Conservation (phyloP, 2,888 invertebrate species). For the Caenorhabditis auriculariae region DNA sequence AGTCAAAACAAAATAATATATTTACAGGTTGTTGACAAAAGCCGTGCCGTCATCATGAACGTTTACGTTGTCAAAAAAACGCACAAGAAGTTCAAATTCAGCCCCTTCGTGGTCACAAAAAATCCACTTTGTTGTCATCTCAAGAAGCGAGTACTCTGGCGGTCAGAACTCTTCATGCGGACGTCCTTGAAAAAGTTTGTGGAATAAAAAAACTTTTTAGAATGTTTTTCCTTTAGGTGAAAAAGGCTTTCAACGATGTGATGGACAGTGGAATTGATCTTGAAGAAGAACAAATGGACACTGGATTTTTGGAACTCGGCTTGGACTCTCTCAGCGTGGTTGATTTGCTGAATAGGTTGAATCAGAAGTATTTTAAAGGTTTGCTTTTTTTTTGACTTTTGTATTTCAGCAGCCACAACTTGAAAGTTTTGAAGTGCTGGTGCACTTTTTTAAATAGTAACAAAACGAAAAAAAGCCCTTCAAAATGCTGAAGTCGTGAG, state of each 20-base stretch:
- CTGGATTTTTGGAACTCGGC: constrained; percentile 51
- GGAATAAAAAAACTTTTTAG: constrained; percentile 9
- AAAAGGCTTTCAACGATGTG: constrained; percentile 20
- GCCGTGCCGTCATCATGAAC: constrained; percentile 14
- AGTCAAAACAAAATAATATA: too few relatives aligned
- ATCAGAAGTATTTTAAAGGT: constrained; percentile 31
- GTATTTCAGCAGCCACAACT: too few relatives aligned
- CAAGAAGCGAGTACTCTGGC: constrained; percentile 22
- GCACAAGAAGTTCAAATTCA: constrained; percentile 22
- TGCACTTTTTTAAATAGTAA: too few relatives aligned
- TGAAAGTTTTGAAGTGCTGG: too few relatives aligned
- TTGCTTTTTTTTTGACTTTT: not conserved
- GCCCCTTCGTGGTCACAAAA: constrained; percentile 23
- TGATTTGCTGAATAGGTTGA: constrained; percentile 46
- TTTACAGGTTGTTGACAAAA: constrained; percentile 19
- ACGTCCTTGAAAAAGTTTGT: too few relatives aligned
- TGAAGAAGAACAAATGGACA: constrained; percentile 20
- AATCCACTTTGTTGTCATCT: constrained; percentile 24
- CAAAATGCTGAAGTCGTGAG: too few relatives aligned
- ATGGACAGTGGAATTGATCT: constrained; percentile 24
- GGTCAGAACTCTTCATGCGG: constrained; percentile 18
- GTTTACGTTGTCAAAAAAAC: constrained; percentile 24
- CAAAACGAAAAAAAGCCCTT: too few relatives aligned
- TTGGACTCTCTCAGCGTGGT: constrained; percentile 53
- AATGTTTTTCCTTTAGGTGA: constrained; percentile 8